Evolutionary conservation across 2,888 invertebrate species (phyloP), one percentile per base, ranked within the genome.

Genomic region (Melinaea menophilus): DNA sequence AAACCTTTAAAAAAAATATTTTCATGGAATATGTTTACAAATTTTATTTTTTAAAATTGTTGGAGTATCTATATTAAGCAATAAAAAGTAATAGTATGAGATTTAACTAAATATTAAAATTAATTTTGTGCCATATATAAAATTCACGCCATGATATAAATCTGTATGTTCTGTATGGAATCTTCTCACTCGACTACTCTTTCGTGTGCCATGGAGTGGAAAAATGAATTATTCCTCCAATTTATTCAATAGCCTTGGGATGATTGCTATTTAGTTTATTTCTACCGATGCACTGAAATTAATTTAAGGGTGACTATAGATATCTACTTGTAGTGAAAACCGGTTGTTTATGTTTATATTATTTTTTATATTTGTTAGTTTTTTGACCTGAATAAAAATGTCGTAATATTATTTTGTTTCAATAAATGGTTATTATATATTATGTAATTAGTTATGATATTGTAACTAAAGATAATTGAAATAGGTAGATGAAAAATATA

Each of bases 151-250:
- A 31, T 22, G 22, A 12, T 56, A n/a, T 37, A 2, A 2, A 1
- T 9, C 65, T 64, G 74, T 77, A 64, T 69, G 60, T 73, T 67
- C 1, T 59, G 22, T 35, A 58, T 3, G 35, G 37, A 55, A 54
- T 51, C 73, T 62, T 45, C 46, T 48, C 56, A 64, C 57, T 45
- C 54, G 45, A 55, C 56, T 76, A 74, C 77, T 78, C 80, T 83
- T 82, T 84, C 75, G 77, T 80, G 82, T 80, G 75, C 81, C 71
- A 75, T 81, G 78, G 78, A 78, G 79, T 78, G 85, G 81, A 85
- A 86, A 86, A 86, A 86, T 86, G 81, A 85, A 85, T 86, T 84
- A 86, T 86, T 85, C 82, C 79, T 80, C 80, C 84, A 85, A 86
- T 86, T 85, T 84, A 81, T 78, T 78, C 74, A 80, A 80, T 78